Base-by-base conservation (phyloP, 2,888 invertebrate species). In the Heliconius erato region DNA sequence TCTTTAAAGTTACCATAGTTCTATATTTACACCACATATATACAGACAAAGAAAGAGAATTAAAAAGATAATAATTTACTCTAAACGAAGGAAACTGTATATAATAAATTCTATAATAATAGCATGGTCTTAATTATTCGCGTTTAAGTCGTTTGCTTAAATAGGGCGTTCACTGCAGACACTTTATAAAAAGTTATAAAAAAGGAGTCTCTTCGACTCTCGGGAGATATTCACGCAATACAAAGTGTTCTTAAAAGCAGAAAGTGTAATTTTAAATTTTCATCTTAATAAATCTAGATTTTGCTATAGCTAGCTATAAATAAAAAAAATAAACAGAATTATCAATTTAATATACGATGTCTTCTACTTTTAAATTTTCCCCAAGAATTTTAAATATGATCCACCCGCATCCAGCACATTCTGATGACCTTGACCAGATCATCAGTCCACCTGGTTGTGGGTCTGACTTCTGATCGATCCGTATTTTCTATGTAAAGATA, bases 61-160 rank as follows among this genome's bases (percentile, higher is more conserved):
- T 4, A n/a, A 26, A 71, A 44, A 40, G 2, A 44, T 3, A 71
- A 71, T 3, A 71, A 54, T 54, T 40, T n/a, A n/a, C 11, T 0
- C n/a, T n/a, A n/a, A 40, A 71, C 16, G 44, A 44, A 71, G 71
- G 40, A 71, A 26, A 26, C 14, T 14, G 16, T 74, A 74, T 32
- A 59, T 74, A 59, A 32, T 59, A 59, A 54, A 35, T 28, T 59
- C 32, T 74, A 23, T 74, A 59, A 74, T 65, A 80, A 67, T 65
- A 54, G 32, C 32, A 35, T 35, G 26, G 54, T 74, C 67, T 67
- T 80, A 80, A 80, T 80, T 74, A 74, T 67, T 80, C 32, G 32
- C 79, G 63, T 72, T 79, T 79, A 79, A 72, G 79, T 80, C 74
- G 67, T 80, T 80, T 74, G 49, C 74, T 49, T 74, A 74, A 80